Percentiles rank a stretch among this genome's conserved stretches.
These are phyloP conservation scores for Drosophila santomea DNA, from an alignment of 1,140 invertebrate species.

Conservation along the genomic window DNA sequence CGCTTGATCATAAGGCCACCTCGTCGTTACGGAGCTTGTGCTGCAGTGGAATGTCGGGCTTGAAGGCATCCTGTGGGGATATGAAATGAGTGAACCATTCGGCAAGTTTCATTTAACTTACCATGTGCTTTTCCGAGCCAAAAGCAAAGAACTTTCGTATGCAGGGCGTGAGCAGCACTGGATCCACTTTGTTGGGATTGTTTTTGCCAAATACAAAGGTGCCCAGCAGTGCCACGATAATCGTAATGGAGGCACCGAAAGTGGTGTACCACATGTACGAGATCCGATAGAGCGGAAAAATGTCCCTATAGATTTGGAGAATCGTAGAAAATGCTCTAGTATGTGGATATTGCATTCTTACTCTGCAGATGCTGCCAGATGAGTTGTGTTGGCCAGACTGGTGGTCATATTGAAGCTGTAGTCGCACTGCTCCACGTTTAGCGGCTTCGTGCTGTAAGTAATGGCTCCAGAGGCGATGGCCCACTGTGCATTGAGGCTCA, in stretches of 20 bases:
- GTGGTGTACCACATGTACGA: slow-evolving; percentile 90
- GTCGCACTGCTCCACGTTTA: slow-evolving; percentile 89
- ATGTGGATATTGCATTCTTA: slow-evolving; percentile 5
- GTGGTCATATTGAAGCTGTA: slow-evolving; percentile 85
- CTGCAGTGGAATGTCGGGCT: slow-evolving; percentile 57
- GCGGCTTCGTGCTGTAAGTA: slow-evolving; percentile 87
- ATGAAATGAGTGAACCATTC: not conserved
- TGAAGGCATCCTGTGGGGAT: slow-evolving; percentile 41
- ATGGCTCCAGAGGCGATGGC: slow-evolving; percentile 88
- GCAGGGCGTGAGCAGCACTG: slow-evolving; percentile 68
- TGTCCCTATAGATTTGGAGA: slow-evolving; percentile 75
- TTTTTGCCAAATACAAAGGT: slow-evolving; percentile 84
- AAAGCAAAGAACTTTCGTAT: slow-evolving; percentile 72
- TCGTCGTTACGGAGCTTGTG: slow-evolving; percentile 62
- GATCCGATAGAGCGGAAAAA: slow-evolving; percentile 87
- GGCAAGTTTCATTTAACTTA: not conserved
- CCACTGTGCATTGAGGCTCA: slow-evolving; percentile 92
- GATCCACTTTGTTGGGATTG: slow-evolving; percentile 68
- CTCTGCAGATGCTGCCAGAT: slow-evolving; percentile 42
- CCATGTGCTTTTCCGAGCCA: slow-evolving; percentile 31
- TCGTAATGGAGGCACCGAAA: slow-evolving; percentile 86
- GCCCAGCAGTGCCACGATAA: slow-evolving; percentile 85
- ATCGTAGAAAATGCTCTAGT: not conserved
- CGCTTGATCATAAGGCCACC: slow-evolving; percentile 59
- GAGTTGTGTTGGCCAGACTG: slow-evolving; percentile 35